A percentile compares a stretch with the other conserved stretches of the same genome.
Evolutionary conservation across 2,888 invertebrate genomes (phyloP).

Genomic region (Melipona bicolor): DNA sequence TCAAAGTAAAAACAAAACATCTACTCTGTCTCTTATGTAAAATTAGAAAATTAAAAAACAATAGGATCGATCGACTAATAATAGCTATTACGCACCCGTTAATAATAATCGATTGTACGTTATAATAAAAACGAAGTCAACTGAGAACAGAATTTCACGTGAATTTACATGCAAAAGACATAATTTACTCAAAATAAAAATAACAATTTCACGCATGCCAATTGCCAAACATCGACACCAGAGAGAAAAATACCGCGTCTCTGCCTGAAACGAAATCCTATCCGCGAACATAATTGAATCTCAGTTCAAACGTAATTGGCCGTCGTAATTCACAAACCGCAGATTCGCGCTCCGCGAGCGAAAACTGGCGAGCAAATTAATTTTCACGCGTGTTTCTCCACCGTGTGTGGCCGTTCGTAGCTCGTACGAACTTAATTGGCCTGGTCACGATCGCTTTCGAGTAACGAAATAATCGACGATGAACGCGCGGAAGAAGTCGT

Average conservation of each 20-base stretch:
- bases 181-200: not conserved
- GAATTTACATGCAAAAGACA: not conserved
- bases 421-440: not conserved
- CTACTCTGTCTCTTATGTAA: too few relatives aligned
- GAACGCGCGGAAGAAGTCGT: not conserved
- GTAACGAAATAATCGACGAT: conserved; percentile 1
- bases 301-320: not conserved
- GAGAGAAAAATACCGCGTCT: too few relatives aligned
- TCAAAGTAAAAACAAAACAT: too few relatives aligned
- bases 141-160: too few relatives aligned
- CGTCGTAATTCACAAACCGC: not conserved
- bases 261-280: not conserved
- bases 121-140: too few relatives aligned
- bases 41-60: too few relatives aligned
- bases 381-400: not conserved
- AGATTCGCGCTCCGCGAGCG: not conserved
- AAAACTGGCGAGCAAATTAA: not conserved
- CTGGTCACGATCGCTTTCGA: not conserved
- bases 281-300: not conserved
- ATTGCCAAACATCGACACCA: too few relatives aligned
- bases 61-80: too few relatives aligned
- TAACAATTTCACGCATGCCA: too few relatives aligned
- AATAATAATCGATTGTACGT: too few relatives aligned
- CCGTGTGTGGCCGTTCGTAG: not conserved
- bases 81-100: too few relatives aligned